phyloP scores from a whole-genome alignment of 1,140 invertebrate genomes.

The Rhizoglyphus robini region DNA sequence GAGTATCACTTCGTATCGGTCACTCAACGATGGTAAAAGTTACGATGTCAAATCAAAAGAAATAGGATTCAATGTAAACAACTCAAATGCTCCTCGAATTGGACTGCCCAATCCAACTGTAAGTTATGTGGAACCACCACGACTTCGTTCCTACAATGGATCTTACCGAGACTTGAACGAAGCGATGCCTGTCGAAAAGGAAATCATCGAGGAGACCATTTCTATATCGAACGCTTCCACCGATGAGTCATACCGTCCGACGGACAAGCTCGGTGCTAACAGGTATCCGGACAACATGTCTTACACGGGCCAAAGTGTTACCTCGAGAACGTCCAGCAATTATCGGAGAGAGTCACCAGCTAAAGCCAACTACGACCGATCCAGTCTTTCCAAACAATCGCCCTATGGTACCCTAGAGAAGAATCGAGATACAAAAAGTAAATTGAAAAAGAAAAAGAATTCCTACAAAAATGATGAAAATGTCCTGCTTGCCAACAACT shows the following conservation, averaged over 20 bases:
- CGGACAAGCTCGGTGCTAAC: not conserved
- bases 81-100: not conserved
- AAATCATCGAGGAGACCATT: conserved; percentile 20
- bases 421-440: not conserved
- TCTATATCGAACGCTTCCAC: conserved; percentile 20
- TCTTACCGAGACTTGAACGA: not conserved
- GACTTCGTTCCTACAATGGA: not conserved
- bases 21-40: not conserved
- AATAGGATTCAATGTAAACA: conserved; percentile 2
- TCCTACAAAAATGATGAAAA: not conserved
- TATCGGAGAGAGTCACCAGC: not conserved
- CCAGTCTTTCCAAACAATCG: not conserved
- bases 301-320: too few species aligned
- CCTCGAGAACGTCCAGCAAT: conserved; percentile 1
- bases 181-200: not conserved
- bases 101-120: conserved; percentile 7
- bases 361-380: not conserved
- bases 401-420: not conserved
- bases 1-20: not conserved
- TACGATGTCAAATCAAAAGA: conserved; percentile 15
- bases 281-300: not conserved
- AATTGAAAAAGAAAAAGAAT: conserved; percentile 4
- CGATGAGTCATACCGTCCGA: conserved; percentile 2
- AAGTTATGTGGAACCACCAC: too few species aligned
- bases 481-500: not conserved